Evolutionary conservation across 2,113 vertebrate species (phyloP).

Genomic region (Lepus americanus): DNA sequence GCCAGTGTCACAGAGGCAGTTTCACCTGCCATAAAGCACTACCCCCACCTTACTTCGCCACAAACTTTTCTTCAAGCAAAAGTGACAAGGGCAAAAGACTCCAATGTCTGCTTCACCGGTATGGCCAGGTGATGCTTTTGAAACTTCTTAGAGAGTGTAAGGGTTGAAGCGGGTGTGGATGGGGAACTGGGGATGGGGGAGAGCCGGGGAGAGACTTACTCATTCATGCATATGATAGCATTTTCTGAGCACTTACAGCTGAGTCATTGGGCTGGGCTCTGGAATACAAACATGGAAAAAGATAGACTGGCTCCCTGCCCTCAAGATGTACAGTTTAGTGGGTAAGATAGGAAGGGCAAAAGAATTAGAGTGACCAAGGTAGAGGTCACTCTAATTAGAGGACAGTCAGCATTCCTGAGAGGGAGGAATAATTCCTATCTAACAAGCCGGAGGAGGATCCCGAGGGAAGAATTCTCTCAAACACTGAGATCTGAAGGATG

Average conservation of each 20-base stretch:
- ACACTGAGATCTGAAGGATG: background rate
- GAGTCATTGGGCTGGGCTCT: background rate
- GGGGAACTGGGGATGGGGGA: background rate
- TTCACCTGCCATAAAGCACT: too few relatives aligned
- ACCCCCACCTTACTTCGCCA: background rate
- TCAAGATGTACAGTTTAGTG: background rate
- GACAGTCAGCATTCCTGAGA: background rate
- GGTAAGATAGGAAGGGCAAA: background rate
- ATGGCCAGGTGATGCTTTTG: background rate
- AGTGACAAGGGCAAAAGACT: background rate
- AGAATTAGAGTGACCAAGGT: background rate
- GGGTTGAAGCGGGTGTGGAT: background rate
- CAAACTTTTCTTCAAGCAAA: background rate
- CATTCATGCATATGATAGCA: background rate
- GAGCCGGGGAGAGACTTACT: background rate
- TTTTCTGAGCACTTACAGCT: background rate
- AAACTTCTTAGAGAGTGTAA: background rate
- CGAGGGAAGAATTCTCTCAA: constrained; percentile 18
- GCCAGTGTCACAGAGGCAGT: too few relatives aligned
- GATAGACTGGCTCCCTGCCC: background rate
- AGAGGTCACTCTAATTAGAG: background rate
- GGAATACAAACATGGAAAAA: background rate
- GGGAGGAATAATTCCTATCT: background rate
- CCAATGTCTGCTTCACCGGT: background rate
- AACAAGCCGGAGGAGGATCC: background rate